Evolutionary conservation across 2,888 invertebrate species (phyloP).

Genomic region (Microctonus hyperodae): DNA sequence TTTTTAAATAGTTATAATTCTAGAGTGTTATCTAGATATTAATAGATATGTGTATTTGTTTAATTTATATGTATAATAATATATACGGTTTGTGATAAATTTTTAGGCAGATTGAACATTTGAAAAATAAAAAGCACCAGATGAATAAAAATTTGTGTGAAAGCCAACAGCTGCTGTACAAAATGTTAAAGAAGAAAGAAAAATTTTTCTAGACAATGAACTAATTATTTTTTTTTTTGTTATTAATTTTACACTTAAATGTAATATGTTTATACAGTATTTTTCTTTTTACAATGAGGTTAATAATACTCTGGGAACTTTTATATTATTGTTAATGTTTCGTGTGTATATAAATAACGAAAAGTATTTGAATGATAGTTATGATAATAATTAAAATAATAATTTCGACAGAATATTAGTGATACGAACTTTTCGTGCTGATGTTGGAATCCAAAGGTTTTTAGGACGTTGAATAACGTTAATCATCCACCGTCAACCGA

Average conservation of each 20-base stretch:
- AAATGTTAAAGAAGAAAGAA: neutral
- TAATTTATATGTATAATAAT: too few species aligned
- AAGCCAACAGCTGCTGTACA: neutral
- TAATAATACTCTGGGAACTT: too few species aligned
- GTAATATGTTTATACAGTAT: too few species aligned
- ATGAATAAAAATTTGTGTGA: neutral
- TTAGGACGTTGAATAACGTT: slow-evolving; percentile 1
- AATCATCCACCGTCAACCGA: neutral
- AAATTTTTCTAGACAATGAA: too few species aligned
- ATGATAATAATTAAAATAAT: slow-evolving; percentile 1
- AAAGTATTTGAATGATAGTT: neutral
- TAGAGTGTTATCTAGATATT: too few species aligned
- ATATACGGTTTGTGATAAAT: slow-evolving; percentile 17
- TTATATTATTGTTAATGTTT: too few species aligned
- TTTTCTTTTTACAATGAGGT: too few species aligned
- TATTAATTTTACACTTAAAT: too few species aligned
- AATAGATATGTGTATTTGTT: too few species aligned
- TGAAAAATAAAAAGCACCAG: neutral
- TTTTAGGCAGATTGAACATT: slow-evolving; percentile 28
- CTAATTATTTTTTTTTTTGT: too few species aligned
- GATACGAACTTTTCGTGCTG: slow-evolving; percentile 1
- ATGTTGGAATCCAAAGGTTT: neutral
- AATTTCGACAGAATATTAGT: neutral
- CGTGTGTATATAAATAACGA: too few species aligned
- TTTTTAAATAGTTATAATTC: too few species aligned